Evolutionary conservation across 2,113 vertebrate species (phyloP), one percentile per base, ranked within the genome.

Genomic region (Leucoraja erinaceus): DNA sequence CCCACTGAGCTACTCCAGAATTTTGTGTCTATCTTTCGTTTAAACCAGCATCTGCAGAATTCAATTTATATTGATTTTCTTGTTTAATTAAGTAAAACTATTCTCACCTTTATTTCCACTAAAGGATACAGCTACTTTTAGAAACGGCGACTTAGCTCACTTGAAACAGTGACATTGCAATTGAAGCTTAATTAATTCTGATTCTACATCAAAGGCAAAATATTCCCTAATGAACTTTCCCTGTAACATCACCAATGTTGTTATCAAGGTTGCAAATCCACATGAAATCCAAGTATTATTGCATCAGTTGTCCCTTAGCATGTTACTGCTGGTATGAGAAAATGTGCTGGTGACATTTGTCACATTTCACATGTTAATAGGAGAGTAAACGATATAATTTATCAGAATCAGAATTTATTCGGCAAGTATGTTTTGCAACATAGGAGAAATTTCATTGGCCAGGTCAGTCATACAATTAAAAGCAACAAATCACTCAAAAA

Each of bases 81-180:
- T 88, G n/a, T 88, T 88, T 88, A 88, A 66, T 88, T 88, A 56
- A 31, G 11, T 88, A 31, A 66, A 88, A 31, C 10, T 61, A 66
- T 31, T 63, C 83, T 88, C 61, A 88, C 59, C n/a, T 88, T 88
- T 63, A 63, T 6, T 31, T 66, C 18, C 5, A 63, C 28, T 31
- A n/a, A 76, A 12, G 63, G 12, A 88, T 63, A 12, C 12, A 14
- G n/a, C 14, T 83, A 66, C n/a, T 31, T n/a, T 88, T 88, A 31
- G 59, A 88, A 88, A 63, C n/a, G 18, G 12, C 63, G 61, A 88
- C 12, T 63, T 28, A 18, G 28, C 61, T 31, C 83, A 63, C 28
- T 88, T 66, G 5, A 66, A 11, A 28, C 5, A 31, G 25, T 4
- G 56, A 63, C 18, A 12, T 63, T 66, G 12, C 31, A 63, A 88